Evolutionary conservation across 2,113 vertebrate genomes (phyloP).

Genomic region (Neodon shergylaensis): DNA sequence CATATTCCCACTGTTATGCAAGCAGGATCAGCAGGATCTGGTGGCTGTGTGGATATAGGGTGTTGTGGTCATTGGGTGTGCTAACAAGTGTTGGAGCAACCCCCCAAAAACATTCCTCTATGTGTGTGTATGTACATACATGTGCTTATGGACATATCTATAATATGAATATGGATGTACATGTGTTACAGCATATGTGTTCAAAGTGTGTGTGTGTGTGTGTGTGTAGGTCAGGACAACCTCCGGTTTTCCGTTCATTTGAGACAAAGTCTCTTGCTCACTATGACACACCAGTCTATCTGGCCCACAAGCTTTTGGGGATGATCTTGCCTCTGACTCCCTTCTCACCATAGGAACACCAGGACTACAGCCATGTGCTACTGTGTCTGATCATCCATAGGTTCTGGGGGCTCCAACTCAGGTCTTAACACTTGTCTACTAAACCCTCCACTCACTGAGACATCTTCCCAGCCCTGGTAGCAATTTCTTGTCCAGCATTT

Average conservation of each 20-base stretch:
- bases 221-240: not conserved
- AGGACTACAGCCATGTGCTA: not conserved
- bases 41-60: not conserved
- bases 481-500: not conserved
- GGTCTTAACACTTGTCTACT: not conserved
- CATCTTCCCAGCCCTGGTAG: not conserved
- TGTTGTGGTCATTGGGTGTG: not conserved
- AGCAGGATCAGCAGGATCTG: not conserved
- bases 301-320: not conserved
- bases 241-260: not conserved
- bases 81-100: not conserved
- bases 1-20: accelerated
- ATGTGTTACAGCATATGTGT: not conserved
- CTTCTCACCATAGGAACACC: not conserved
- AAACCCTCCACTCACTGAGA: not conserved
- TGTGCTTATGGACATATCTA: not conserved
- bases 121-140: not conserved
- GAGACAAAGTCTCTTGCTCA: not conserved
- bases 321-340: not conserved
- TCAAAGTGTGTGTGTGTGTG: not conserved
- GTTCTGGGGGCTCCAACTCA: not conserved
- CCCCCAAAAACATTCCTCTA: too few species aligned
- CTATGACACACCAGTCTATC: not conserved
- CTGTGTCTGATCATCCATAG: not conserved
- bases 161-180: not conserved